phyloP scores from a whole-genome alignment of 2,113 vertebrate species.

The Triplophysa dalaica region DNA sequence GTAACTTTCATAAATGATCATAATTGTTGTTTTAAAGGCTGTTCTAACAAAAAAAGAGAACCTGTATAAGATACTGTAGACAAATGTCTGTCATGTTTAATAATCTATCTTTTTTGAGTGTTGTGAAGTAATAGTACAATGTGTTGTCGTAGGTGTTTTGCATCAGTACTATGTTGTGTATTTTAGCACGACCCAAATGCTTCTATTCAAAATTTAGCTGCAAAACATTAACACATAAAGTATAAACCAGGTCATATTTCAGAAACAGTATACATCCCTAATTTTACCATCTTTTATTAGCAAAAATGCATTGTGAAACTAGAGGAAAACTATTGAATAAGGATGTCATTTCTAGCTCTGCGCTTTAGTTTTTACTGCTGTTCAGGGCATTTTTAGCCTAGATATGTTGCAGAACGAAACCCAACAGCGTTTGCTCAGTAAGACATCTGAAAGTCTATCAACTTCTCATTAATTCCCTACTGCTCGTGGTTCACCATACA shows the following conservation, averaged over 20 bases:
- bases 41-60: too few species aligned
- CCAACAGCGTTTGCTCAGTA: constrained; percentile 34
- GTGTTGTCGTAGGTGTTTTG: too few species aligned
- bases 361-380: constrained; percentile 17
- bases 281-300: background rate
- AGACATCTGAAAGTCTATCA: constrained; percentile 46
- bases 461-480: constrained; percentile 45
- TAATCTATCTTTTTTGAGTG: too few species aligned
- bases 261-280: too few species aligned
- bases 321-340: background rate
- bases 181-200: too few species aligned
- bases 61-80: too few species aligned
- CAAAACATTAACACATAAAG: background rate
- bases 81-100: too few species aligned
- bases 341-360: background rate
- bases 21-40: too few species aligned
- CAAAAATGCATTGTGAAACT: background rate
- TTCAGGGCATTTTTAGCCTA: constrained; percentile 3
- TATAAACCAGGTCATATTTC: too few species aligned
- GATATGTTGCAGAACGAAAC: constrained; percentile 17
- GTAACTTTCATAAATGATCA: too few species aligned
- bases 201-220: background rate
- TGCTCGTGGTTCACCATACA: constrained; percentile 10
- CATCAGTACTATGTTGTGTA: too few species aligned
- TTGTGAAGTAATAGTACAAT: too few species aligned